Percentiles rank a stretch among this genome's conserved stretches.
Conservation (phyloP, 2,888 invertebrate genomes). For the Dyspetes luteomarginatus region DNA sequence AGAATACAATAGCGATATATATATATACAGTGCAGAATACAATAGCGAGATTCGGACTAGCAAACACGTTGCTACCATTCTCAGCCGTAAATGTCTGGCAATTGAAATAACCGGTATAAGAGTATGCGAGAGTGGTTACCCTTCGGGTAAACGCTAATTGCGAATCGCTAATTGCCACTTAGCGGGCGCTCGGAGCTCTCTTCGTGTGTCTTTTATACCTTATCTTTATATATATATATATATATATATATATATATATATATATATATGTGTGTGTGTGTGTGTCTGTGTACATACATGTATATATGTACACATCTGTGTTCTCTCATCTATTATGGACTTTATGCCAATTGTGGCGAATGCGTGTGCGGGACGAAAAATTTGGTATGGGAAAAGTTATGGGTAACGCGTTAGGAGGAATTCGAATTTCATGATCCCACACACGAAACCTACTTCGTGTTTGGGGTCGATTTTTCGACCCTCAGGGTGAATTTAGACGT, state of each 20-base stretch:
- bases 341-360: no score
- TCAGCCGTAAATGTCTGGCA: conserved; percentile 57
- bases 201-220: conserved; percentile 5
- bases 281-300: no score
- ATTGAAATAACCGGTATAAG: conserved; percentile 60
- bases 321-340: no score
- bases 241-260: not conserved
- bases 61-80: conserved; percentile 21
- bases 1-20: no score
- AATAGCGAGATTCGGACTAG: conserved; percentile 19
- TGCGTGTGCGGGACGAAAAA: no score
- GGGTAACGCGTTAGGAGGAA: no score
- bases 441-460: no score
- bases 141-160: conserved; percentile 65
- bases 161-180: conserved; percentile 64
- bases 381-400: no score
- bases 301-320: no score
- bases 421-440: no score
- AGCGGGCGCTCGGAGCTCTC: conserved; percentile 27
- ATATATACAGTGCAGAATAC: not conserved
- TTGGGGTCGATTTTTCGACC: no score
- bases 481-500: no score
- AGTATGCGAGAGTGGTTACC: conserved; percentile 50
- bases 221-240: not conserved
- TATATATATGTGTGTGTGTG: not conserved